These are phyloP conservation scores for Erythrocercus mccallii DNA, from an alignment of 2,113 vertebrate genomes.

Conservation along the genomic window DNA sequence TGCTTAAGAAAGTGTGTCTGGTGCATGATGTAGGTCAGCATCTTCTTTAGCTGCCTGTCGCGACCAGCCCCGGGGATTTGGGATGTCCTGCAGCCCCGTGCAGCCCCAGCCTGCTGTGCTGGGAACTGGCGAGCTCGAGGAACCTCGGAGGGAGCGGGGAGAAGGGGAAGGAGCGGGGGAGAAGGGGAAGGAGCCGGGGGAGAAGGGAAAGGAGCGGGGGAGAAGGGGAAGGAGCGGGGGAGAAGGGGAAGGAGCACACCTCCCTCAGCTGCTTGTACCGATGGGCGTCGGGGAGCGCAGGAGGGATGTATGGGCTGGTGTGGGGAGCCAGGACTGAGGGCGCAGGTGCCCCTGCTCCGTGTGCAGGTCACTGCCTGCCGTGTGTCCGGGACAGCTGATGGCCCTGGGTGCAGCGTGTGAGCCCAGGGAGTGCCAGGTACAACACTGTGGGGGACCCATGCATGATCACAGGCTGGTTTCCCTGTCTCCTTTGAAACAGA, in stretches of 20 bases:
- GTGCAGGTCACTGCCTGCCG: not conserved
- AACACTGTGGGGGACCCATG: rapidly evolving
- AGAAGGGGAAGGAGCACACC: not conserved
- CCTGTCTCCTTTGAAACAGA: not conserved
- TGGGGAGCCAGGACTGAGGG: not conserved
- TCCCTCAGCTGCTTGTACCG: not conserved
- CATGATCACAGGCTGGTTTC: not conserved
- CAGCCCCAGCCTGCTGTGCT: not conserved
- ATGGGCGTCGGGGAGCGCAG: rapidly evolving
- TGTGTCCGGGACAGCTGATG: rapidly evolving
- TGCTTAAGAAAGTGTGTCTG: not conserved
- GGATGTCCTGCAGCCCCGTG: not conserved
- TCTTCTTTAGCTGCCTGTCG: not conserved
- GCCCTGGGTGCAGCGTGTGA: rapidly evolving
- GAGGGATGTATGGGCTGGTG: rapidly evolving
- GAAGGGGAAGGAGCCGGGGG: rapidly evolving
- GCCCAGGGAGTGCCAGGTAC: rapidly evolving
- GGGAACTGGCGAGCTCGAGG: rapidly evolving
- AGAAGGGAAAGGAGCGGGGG: not conserved
- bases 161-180: not conserved
- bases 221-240: too few relatives aligned
- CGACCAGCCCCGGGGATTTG: not conserved
- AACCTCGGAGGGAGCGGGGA: not conserved
- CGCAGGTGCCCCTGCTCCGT: rapidly evolving
- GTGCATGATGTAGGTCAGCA: not conserved